Evolutionary conservation across 92 coral and sea anemone genomes (phyloP).

Genomic region (Parazoanthus atlanticus): DNA sequence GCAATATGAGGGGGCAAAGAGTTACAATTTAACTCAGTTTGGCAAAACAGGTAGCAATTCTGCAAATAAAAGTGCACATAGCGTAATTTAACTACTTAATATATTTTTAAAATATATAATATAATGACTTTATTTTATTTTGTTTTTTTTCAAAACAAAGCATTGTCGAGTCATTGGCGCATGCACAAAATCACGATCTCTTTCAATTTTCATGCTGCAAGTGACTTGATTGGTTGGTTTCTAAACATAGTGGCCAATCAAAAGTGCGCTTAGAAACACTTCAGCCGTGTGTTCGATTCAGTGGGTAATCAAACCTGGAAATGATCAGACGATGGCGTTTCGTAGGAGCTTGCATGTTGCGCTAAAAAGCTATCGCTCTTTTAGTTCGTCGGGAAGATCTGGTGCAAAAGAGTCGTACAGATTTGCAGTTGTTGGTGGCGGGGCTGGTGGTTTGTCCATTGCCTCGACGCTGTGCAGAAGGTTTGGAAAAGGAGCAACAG

Average conservation of each 20-base stretch:
- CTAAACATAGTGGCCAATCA: too few relatives aligned
- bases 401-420: constrained; percentile 57
- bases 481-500: constrained; percentile 80
- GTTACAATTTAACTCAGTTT: too few relatives aligned
- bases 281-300: background rate
- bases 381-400: constrained; percentile 65
- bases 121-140: too few relatives aligned
- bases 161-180: too few relatives aligned
- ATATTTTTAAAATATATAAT: too few relatives aligned
- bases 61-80: too few relatives aligned
- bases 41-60: too few relatives aligned
- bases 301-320: too few relatives aligned
- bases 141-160: too few relatives aligned
- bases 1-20: too few relatives aligned
- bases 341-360: constrained; percentile 22
- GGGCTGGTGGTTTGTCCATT: constrained; percentile 87
- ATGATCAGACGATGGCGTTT: background rate
- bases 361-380: constrained; percentile 48
- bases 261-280: background rate
- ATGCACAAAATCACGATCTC: too few relatives aligned
- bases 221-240: background rate
- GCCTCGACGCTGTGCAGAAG: constrained; percentile 80
- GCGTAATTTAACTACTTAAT: too few relatives aligned
- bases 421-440: constrained; percentile 97
- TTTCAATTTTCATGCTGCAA: background rate